A percentile compares a stretch with the other conserved stretches of the same genome.
phyloP scores from a whole-genome alignment of 2,113 vertebrate species.

The Hemicordylus capensis region DNA sequence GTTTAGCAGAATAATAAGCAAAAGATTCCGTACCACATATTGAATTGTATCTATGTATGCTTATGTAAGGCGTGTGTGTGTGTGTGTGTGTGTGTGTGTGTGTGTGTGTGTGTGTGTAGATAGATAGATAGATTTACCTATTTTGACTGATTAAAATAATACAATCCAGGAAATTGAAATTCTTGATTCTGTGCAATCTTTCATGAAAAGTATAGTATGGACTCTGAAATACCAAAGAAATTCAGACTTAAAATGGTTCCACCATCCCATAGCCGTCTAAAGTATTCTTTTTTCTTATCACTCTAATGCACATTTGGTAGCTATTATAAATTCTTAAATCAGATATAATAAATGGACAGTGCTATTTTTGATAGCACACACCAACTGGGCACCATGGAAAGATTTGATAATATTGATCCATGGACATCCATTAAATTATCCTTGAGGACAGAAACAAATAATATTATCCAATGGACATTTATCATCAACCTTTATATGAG shows the following conservation, averaged over 20 bases:
- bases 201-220: not conserved
- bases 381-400: not conserved
- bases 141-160: not conserved
- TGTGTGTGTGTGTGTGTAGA: too few species aligned
- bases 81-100: too few species aligned
- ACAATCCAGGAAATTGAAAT: not conserved
- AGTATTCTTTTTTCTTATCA: constrained; percentile 8
- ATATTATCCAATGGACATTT: not conserved
- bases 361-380: constrained; percentile 6
- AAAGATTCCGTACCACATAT: too few species aligned
- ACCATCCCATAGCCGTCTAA: not conserved
- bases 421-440: constrained; percentile 8
- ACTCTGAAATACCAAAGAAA: not conserved
- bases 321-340: not conserved
- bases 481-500: not conserved
- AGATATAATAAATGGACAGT: not conserved
- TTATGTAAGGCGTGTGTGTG: too few species aligned
- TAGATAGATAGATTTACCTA: too few species aligned
- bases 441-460: not conserved
- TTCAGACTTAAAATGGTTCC: not conserved
- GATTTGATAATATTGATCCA: not conserved
- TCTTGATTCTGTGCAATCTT: not conserved
- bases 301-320: not conserved
- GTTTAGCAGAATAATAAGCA: too few species aligned
- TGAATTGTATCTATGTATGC: too few species aligned